Evolutionary conservation across 2,888 invertebrate genomes (phyloP), one percentile per base, ranked within the genome.

Genomic region (Watsonalla binaria): DNA sequence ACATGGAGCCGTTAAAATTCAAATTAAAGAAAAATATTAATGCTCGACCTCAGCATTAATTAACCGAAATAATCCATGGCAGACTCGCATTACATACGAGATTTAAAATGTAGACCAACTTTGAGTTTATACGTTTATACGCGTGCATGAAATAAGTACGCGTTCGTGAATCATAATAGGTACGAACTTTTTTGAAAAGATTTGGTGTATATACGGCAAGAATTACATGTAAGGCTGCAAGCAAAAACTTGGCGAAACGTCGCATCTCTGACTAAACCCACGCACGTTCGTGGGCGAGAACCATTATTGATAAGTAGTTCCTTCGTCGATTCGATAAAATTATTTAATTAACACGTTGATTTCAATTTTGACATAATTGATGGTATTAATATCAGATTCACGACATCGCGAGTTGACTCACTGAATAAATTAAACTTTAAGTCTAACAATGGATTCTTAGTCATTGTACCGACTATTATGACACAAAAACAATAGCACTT

Each of bases 21-120:
- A 78, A 82, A 83, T 82, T 82, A 79, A 84, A 83, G 76, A 75
- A 75, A 75, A 78, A 77, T 75, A 76, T 76, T 70, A 63, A 68
- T 70, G 50, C 59, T 58, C 57, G 56, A 69, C 74, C 68, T 63
- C 57, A 61, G 62, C 60, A 60, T 72, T 72, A 76, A 75, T 78
- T 74, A 76, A 72, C 74, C 70, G 64, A 61, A 72, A 80, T 78
- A 79, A 76, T 80, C 78, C 72, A 62, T 68, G 67, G 56, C 56
- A 63, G 61, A 55, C 61, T 65, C 56, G 66, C 14, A 37, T 37
- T 15, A 35, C 9, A 60, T 56, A 59, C 54, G 54, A 56, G 66
- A 61, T 59, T 61, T 60, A 68, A 74, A 74, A 73, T 66, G 67
- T 66, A 63, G 53, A 58, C 58, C 39, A 60, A 65, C 60, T 65